These are phyloP conservation scores for Ostrea denselamellosa DNA, from an alignment of 1,140 invertebrate species.

Conservation along the genomic window DNA sequence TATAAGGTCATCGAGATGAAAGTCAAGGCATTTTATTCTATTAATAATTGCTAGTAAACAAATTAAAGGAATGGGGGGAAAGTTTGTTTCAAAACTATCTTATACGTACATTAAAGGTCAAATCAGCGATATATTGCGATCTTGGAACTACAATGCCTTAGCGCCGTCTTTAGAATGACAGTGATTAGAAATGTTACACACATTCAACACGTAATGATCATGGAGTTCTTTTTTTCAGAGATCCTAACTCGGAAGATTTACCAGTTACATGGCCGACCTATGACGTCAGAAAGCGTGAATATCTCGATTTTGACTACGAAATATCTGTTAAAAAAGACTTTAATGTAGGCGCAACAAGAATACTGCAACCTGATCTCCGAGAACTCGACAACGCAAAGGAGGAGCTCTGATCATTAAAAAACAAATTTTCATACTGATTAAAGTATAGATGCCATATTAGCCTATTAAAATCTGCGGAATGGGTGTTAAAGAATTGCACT, in stretches of 20 bases:
- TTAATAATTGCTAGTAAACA: too few species aligned
- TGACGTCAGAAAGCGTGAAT: neutral
- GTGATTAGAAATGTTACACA: neutral
- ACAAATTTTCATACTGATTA: neutral
- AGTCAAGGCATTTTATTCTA: too few species aligned
- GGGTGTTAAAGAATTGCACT: neutral
- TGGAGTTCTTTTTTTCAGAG: neutral
- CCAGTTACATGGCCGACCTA: neutral
- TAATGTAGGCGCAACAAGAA: conserved; percentile 7
- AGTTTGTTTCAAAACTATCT: too few species aligned
- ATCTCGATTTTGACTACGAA: conserved; percentile 22
- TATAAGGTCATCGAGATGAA: too few species aligned
- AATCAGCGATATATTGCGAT: too few species aligned
- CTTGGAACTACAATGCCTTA: too few species aligned
- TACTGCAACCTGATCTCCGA: neutral
- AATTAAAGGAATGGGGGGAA: too few species aligned
- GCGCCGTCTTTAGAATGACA: too few species aligned
- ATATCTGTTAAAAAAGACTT: conserved; percentile 10
- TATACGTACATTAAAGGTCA: too few species aligned
- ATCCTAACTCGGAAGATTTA: neutral
- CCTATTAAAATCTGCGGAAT: neutral
- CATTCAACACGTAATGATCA: neutral
- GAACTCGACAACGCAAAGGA: neutral
- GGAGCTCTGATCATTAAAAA: neutral
- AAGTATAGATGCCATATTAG: neutral